Percentiles rank a stretch among this genome's conserved stretches.
Conservation (phyloP, 1,140 invertebrate genomes). For the Procambarus clarkii region DNA sequence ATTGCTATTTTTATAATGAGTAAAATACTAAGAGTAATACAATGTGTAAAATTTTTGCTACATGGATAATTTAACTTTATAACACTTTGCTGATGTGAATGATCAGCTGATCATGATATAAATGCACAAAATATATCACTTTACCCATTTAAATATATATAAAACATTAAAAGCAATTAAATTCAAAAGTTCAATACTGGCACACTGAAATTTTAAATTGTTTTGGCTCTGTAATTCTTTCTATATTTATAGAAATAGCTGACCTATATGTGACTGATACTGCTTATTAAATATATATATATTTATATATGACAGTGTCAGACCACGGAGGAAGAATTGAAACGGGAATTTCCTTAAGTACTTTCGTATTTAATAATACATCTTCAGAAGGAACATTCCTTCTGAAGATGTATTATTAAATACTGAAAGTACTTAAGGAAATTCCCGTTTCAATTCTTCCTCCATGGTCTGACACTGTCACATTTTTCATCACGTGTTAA, state of each 20-base stretch:
- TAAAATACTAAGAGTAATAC: not conserved
- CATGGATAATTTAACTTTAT: not conserved
- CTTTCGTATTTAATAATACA: too few relatives aligned
- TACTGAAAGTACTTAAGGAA: too few relatives aligned
- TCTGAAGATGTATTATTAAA: too few relatives aligned
- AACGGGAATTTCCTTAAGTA: too few relatives aligned
- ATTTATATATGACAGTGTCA: not conserved
- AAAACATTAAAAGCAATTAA: conserved; percentile 18
- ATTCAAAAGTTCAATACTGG: not conserved
- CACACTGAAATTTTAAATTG: not conserved
- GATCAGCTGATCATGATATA: not conserved
- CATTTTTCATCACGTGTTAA: too few relatives aligned
- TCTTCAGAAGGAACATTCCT: too few relatives aligned
- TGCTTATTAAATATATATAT: conserved; percentile 19
- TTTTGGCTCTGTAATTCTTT: not conserved
- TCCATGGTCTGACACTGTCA: too few relatives aligned
- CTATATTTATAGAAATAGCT: not conserved
- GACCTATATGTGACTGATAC: not conserved
- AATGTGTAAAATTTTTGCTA: not conserved
- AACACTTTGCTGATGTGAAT: not conserved
- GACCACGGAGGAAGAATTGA: too few relatives aligned
- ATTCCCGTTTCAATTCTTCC: too few relatives aligned
- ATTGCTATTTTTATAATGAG: not conserved
- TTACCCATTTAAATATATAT: not conserved
- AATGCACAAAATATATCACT: conserved; percentile 7